Evolutionary conservation across 2,113 vertebrate species (phyloP).

Genomic region (Corvus cornix): DNA sequence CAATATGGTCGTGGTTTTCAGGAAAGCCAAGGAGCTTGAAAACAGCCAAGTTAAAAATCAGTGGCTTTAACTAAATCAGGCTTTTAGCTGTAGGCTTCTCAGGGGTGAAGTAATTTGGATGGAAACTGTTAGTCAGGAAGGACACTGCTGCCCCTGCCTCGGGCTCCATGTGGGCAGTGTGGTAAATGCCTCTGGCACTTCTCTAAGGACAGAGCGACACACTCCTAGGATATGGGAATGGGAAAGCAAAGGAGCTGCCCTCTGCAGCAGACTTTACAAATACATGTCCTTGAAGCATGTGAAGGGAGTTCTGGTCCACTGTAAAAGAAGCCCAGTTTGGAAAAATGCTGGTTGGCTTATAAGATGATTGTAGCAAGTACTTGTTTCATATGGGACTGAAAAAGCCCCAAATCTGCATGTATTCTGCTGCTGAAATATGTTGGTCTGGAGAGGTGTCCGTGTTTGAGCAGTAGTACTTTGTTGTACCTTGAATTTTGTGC

Average conservation of each 20-base stretch:
- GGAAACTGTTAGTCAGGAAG: neutral
- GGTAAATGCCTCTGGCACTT: neutral
- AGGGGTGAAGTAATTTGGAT: fast-evolving
- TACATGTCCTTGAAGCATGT: neutral
- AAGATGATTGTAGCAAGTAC: neutral
- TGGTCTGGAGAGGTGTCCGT: neutral
- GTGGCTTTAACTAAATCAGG: neutral
- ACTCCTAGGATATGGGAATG: neutral
- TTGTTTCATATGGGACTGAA: neutral
- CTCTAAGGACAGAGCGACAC: fast-evolving
- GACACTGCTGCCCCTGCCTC: fast-evolving
- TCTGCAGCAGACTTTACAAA: fast-evolving
- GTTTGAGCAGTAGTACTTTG: neutral
- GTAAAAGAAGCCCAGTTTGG: neutral
- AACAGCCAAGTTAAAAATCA: neutral
- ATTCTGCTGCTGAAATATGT: neutral
- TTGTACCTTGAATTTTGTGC: neutral
- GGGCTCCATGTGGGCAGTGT: fast-evolving
- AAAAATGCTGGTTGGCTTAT: neutral
- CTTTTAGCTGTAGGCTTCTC: neutral
- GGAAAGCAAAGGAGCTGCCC: neutral
- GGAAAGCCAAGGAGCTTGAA: neutral
- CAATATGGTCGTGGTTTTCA: neutral
- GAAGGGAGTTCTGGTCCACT: neutral
- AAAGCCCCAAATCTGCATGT: fast-evolving